Evolutionary conservation across 1,140 invertebrate genomes (phyloP).

Genomic region (Hycleus cichorii): DNA sequence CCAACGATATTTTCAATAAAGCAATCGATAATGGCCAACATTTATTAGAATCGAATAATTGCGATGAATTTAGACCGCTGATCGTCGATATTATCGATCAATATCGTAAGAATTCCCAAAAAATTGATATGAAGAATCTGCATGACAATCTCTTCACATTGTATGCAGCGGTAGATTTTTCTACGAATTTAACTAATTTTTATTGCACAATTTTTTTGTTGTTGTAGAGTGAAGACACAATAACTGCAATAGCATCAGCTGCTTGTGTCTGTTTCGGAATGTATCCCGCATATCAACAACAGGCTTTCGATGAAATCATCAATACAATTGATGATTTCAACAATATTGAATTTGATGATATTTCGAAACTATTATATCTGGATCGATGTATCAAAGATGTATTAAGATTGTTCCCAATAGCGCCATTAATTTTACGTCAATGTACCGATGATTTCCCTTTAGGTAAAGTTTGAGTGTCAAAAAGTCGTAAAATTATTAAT

Average conservation of each 20-base stretch:
- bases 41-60: neutral
- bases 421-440: constrained; percentile 5
- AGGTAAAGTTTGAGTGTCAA: neutral
- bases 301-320: neutral
- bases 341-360: neutral
- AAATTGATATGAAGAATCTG: constrained; percentile 9
- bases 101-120: neutral
- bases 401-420: constrained; percentile 11
- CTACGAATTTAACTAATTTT: neutral
- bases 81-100: constrained; percentile 7
- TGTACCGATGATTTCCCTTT: constrained; percentile 28
- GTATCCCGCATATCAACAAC: neutral
- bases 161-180: constrained; percentile 17
- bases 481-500: neutral
- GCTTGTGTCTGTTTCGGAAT: neutral
- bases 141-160: constrained; percentile 21
- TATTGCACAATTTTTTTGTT: neutral
- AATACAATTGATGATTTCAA: neutral
- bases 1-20: constrained; percentile 2
- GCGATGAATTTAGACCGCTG: neutral
- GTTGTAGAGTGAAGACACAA: neutral
- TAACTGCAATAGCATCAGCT: neutral
- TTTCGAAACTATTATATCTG: constrained; percentile 4
- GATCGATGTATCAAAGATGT: constrained; percentile 17
- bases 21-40: neutral